A percentile compares a stretch with the other conserved stretches of the same genome.
Conservation (phyloP, 2,113 vertebrate species). For the Myotis lucifugus region DNA sequence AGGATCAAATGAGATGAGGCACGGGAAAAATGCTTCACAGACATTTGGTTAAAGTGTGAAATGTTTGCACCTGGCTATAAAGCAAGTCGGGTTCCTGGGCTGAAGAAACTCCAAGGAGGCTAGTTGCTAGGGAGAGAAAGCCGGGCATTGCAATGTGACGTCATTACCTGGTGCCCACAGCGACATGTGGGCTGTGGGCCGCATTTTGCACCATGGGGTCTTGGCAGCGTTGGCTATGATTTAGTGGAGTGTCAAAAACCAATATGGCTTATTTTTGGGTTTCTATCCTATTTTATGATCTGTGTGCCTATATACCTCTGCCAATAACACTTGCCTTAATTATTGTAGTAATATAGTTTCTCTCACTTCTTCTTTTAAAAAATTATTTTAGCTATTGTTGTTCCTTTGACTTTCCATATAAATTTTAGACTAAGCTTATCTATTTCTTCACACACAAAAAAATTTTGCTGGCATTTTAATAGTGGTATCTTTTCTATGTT, state of each 20-base stretch:
- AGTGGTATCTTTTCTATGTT: background rate
- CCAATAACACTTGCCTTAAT: background rate
- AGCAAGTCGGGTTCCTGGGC: too few species aligned
- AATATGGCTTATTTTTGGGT: background rate
- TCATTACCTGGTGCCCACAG: too few species aligned
- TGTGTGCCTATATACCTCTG: background rate
- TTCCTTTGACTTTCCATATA: background rate
- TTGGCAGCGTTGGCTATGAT: too few species aligned
- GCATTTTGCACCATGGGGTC: too few species aligned
- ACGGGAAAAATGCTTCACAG: too few species aligned
- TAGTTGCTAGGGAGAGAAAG: too few species aligned
- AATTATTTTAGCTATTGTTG: background rate
- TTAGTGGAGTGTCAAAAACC: background rate
- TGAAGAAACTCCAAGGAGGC: too few species aligned
- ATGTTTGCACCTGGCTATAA: too few species aligned
- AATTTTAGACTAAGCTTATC: background rate
- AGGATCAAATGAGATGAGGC: too few species aligned
- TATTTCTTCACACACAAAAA: background rate
- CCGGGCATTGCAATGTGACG: too few species aligned
- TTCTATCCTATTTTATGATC: background rate
- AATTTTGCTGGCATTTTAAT: background rate
- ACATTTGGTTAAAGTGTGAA: too few species aligned
- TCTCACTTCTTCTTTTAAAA: background rate
- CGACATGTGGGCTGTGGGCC: too few species aligned
- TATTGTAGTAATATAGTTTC: background rate